A percentile compares a stretch with the other conserved stretches of the same genome.
These are phyloP conservation scores for Drosophila mayaguana DNA, from an alignment of 2,888 invertebrate species.

Conservation along the genomic window DNA sequence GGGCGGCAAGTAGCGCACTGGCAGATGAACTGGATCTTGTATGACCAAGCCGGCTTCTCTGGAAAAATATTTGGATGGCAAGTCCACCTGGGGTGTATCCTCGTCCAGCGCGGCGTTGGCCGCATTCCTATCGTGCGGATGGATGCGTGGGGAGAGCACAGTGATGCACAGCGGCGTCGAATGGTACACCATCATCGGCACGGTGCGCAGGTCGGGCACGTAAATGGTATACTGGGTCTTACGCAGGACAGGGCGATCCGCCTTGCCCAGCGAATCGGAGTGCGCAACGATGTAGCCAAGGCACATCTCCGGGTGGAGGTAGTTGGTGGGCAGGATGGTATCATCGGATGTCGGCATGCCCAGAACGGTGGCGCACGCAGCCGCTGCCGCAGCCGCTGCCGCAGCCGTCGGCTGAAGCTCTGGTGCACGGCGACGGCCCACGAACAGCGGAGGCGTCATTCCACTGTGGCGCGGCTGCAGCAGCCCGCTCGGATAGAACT, in stretches of 20 bases:
- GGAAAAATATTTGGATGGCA: slow-evolving; percentile 13
- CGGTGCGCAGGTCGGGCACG: slow-evolving; percentile 21
- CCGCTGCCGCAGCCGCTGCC: too few species aligned
- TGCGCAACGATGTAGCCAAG: slow-evolving; percentile 6
- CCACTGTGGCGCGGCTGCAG: slow-evolving; percentile 17
- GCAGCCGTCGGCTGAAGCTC: too few species aligned
- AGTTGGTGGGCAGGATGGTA: too few species aligned
- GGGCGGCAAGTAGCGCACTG: slow-evolving; percentile 20
- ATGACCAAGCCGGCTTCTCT: rapidly evolving
- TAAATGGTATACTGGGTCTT: slow-evolving; percentile 12
- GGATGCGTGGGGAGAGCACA: slow-evolving; percentile 16
- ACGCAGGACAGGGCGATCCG: too few species aligned
- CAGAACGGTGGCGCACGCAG: background rate
- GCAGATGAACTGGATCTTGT: slow-evolving; percentile 17
- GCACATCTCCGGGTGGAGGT: background rate
- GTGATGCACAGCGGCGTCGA: slow-evolving; percentile 4
- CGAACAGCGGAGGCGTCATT: slow-evolving; percentile 40
- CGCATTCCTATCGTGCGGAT: slow-evolving; percentile 10
- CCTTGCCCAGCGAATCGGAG: background rate
- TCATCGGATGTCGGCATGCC: background rate
- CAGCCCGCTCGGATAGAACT: slow-evolving; percentile 32
- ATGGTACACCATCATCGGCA: background rate
- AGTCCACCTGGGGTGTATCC: background rate
- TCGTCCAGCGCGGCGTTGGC: background rate
- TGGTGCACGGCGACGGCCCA: slow-evolving; percentile 23